Percentiles rank a stretch among this genome's conserved stretches.
Conservation (phyloP, 2,888 invertebrate genomes). For the Apodemia mormo region DNA sequence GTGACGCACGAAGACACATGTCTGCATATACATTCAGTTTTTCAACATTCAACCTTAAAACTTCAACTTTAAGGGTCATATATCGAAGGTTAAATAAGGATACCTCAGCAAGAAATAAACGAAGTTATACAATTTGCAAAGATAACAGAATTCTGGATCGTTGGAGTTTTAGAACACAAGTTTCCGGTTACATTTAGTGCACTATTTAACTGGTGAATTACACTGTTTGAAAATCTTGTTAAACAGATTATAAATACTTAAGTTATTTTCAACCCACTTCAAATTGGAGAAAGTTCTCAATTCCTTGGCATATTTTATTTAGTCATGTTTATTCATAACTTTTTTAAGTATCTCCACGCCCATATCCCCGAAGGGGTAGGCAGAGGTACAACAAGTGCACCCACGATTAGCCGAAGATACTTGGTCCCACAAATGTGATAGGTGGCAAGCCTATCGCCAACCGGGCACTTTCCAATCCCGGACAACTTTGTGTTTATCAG, state of each 20-base stretch:
- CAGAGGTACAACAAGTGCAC: no score
- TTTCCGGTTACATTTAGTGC: constrained; percentile 25
- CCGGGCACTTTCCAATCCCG: no score
- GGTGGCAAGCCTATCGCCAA: no score
- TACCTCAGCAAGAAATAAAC: constrained; percentile 30
- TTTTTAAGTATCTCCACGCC: no score
- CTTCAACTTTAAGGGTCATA: constrained; percentile 16
- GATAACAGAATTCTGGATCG: constrained; percentile 33
- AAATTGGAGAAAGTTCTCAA: neutral
- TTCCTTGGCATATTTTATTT: no score
- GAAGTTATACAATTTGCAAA: constrained; percentile 31
- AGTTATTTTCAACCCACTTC: neutral
- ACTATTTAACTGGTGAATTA: constrained; percentile 31
- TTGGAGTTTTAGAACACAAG: constrained; percentile 21
- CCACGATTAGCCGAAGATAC: no score
- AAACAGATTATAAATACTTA: no score
- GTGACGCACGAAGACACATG: constrained; percentile 26
- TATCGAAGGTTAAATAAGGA: constrained; percentile 18
- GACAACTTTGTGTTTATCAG: no score
- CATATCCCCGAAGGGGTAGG: no score
- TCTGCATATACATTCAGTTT: constrained; percentile 14
- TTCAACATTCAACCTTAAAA: constrained; percentile 22
- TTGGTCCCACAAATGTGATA: no score
- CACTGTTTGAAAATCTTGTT: neutral
- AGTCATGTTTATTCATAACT: no score